Evolutionary conservation across 2,113 vertebrate species (phyloP).

Genomic region (Gallinago media): DNA sequence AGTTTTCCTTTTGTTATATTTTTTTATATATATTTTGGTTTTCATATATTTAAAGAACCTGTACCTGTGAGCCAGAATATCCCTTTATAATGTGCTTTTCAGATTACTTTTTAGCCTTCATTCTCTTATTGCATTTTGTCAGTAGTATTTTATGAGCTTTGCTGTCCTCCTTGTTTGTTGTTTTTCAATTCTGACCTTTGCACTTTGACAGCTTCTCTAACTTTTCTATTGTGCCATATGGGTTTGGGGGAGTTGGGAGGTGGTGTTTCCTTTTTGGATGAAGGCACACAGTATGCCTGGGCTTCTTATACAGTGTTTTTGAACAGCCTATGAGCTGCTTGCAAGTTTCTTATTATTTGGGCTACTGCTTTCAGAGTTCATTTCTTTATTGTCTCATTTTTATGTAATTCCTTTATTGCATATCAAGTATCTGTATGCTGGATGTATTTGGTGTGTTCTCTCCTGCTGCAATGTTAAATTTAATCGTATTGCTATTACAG

Average conservation of each 20-base stretch:
- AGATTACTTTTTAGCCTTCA: neutral
- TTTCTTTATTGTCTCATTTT: neutral
- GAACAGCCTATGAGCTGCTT: neutral
- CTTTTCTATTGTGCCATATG: neutral
- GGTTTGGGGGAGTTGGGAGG: rapidly evolving
- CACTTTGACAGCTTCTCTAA: neutral
- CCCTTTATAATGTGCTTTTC: neutral
- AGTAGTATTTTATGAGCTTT: neutral
- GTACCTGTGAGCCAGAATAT: neutral
- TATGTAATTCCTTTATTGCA: neutral
- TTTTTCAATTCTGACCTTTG: neutral
- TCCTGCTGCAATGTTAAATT: neutral
- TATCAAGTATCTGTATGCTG: neutral
- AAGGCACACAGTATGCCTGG: neutral
- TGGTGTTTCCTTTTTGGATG: neutral
- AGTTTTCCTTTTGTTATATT: neutral
- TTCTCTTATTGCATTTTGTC: neutral
- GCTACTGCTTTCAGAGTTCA: neutral
- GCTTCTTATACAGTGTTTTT: neutral
- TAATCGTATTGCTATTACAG: neutral
- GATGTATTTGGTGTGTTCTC: neutral
- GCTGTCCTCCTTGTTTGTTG: neutral
- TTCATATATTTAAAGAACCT: neutral
- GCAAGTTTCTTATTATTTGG: neutral
- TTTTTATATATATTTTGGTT: neutral